Conservation (phyloP, 2,888 invertebrate genomes). For the Protophormia terraenovae region DNA sequence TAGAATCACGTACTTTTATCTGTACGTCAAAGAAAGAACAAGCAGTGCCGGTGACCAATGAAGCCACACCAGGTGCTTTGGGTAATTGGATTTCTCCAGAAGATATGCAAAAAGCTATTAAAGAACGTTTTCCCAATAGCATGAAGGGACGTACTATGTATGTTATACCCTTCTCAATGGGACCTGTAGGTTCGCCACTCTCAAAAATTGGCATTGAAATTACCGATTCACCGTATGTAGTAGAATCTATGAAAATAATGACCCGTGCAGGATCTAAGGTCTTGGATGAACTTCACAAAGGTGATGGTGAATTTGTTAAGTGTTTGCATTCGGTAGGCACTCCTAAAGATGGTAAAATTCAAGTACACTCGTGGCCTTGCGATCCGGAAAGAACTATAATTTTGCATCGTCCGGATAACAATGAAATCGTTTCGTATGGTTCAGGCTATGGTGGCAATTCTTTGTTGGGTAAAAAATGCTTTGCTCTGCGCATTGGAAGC, state of each 20-base stretch:
- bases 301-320: slow-evolving; percentile 86
- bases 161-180: slow-evolving; percentile 99
- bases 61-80: slow-evolving; percentile 90
- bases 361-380: slow-evolving; percentile 94
- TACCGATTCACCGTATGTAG: slow-evolving; percentile 98
- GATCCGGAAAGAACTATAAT: slow-evolving; percentile 97
- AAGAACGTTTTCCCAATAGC: slow-evolving; percentile 92
- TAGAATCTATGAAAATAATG: slow-evolving; percentile 98
- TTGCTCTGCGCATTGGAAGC: slow-evolving; percentile 97
- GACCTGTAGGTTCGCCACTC: slow-evolving; percentile 96
- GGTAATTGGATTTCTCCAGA: slow-evolving; percentile 96
- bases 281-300: slow-evolving; percentile 82
- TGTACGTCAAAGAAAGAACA: slow-evolving; percentile 91
- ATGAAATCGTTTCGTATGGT: slow-evolving; percentile 84
- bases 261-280: slow-evolving; percentile 90
- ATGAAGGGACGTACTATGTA: slow-evolving; percentile 98
- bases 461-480: slow-evolving; percentile 97
- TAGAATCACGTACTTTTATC: slow-evolving; percentile 97
- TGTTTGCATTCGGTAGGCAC: slow-evolving; percentile 97
- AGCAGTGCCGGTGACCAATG: slow-evolving; percentile 89
- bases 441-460: slow-evolving; percentile 99
- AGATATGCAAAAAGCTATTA: slow-evolving; percentile 90
- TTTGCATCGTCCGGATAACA: slow-evolving; percentile 86
- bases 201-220: slow-evolving; percentile 98
- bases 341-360: slow-evolving; percentile 84